Conservation (phyloP, 2,113 vertebrate species). For the Syngnathus typhle region DNA sequence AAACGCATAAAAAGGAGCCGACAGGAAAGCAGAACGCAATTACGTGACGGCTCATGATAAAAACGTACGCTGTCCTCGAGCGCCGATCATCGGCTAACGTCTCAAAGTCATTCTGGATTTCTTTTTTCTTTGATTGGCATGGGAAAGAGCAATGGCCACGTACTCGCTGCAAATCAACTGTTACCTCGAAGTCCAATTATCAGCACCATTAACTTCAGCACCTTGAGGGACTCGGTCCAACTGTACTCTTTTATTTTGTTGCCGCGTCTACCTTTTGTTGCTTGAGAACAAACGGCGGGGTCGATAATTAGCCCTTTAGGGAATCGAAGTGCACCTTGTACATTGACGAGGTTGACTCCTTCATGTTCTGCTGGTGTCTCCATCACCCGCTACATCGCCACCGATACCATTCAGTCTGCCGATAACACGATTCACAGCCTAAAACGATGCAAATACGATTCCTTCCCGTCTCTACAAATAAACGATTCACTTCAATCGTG, state of each 20-base stretch:
- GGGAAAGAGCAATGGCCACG: not conserved
- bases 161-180: not conserved
- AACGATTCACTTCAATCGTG: not conserved
- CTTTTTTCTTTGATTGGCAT: not conserved
- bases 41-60: not conserved
- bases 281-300: not conserved
- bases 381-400: not conserved
- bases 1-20: conserved; percentile 2
- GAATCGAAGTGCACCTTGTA: not conserved
- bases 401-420: not conserved
- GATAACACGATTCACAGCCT: not conserved
- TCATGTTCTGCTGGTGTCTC: not conserved
- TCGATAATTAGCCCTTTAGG: conserved; percentile 3
- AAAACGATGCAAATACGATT: not conserved
- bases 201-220: not conserved
- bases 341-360: not conserved
- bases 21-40: not conserved
- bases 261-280: not conserved
- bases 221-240: not conserved
- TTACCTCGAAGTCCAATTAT: conserved; percentile 1
- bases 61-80: not conserved
- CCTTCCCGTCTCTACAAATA: too few species aligned
- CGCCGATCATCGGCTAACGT: not conserved
- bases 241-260: not conserved
- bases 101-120: not conserved